Base-by-base conservation (phyloP, 2,888 invertebrate genomes). In the Tinea pellionella region DNA sequence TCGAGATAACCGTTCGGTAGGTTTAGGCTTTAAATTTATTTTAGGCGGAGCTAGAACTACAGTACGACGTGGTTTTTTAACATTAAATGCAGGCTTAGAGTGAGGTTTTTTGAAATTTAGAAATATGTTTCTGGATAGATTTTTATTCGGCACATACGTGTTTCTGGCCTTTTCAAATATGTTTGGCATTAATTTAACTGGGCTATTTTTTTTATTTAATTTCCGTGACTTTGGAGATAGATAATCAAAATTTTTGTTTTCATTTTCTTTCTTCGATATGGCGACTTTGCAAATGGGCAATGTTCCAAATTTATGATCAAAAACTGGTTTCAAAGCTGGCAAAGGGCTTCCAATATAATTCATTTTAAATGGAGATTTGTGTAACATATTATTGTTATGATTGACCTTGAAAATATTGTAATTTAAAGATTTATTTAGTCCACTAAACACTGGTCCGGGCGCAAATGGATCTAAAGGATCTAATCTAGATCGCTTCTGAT, bases 21-120 rank as follows among this genome's bases (percentile, higher is more conserved):
- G 78, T 68, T 80, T 83, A 12, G 83, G 78, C 68, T 80, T 83
- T 55, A 86, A 71, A 65, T 86, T 83, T 30, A 86, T 86, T 72
- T 85, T 87, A 15, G 86, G 83, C 12, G 88, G 86, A 11, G 87
- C 84, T 59, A 88, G 71, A 32, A 87, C 83, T 13, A 88, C 81
- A 67, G 90, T 88, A 67, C 89, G 78, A 72, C 89, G 88, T 63
- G 89, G 89, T 75, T 88, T 89, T 80, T 80, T 90, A 66, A 73
- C 84, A 68, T 77, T 87, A 64, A 80, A 80, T n/a, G 80, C 73
- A 3, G 81, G 80, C 63, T 78, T 86, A 37, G 82, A 66, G 56
- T 75, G 73, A n/a, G 82, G 76, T 66, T 83, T 88, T 64, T 82
- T 88, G 61, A 86, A 78, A 66, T 80, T 88, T 3, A 88, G 69